Evolutionary conservation across 1,140 invertebrate genomes (phyloP).

Genomic region (Papilio dardanus): DNA sequence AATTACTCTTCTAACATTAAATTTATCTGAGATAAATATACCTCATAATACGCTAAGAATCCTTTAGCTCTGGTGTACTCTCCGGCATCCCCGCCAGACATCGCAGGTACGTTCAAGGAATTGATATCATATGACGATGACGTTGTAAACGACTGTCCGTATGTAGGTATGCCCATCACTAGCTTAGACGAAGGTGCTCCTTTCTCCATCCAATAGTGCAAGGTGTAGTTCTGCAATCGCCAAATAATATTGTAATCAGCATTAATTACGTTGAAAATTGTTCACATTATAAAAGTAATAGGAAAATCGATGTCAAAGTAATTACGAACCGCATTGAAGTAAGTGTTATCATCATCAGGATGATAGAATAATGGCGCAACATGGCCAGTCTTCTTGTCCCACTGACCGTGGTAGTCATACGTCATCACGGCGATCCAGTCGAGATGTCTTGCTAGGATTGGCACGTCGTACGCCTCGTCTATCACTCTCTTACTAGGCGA

Average conservation of each 20-base stretch:
- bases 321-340: slow-evolving; percentile 85
- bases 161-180: slow-evolving; percentile 95
- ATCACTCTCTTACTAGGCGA: slow-evolving; percentile 94
- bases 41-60: slow-evolving; percentile 95
- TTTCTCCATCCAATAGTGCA: slow-evolving; percentile 94
- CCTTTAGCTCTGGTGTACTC: slow-evolving; percentile 92
- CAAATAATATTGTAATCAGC: not conserved
- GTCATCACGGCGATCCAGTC: slow-evolving; percentile 96
- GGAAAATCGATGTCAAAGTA: not conserved
- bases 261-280: not conserved
- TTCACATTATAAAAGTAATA: no score
- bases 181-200: slow-evolving; percentile 91
- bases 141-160: slow-evolving; percentile 92
- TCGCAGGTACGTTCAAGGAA: slow-evolving; percentile 89
- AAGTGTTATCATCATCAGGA: slow-evolving; percentile 89
- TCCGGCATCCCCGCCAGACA: slow-evolving; percentile 89
- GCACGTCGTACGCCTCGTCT: slow-evolving; percentile 93
- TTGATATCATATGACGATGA: slow-evolving; percentile 54
- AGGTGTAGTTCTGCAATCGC: slow-evolving; percentile 88
- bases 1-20: no score
- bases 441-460: slow-evolving; percentile 87
- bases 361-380: slow-evolving; percentile 92
- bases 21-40: slow-evolving; percentile 50
- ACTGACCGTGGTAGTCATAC: slow-evolving; percentile 95
- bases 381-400: slow-evolving; percentile 95